Evolutionary conservation across 1,140 invertebrate genomes (phyloP), one percentile per base, ranked within the genome.

Genomic region (Anoplophora glabripennis): DNA sequence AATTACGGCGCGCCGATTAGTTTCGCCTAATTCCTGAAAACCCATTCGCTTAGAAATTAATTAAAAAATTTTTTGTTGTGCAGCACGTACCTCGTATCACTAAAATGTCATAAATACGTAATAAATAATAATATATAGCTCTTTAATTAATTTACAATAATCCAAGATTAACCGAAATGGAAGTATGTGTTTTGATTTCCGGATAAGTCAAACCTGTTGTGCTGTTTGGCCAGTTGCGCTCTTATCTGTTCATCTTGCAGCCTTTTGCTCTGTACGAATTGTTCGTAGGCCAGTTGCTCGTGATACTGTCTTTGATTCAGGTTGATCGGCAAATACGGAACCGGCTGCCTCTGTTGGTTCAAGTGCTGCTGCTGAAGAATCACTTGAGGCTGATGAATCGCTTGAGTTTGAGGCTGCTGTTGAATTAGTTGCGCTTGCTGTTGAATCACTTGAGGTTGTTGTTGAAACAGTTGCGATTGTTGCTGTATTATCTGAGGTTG

Each of bases 371-470:
- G 58, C 10, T 61, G 52, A 14, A 67, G 65, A 37, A 49, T 42
- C 40, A 76, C 76, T 36, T 72, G 60, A 59, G 74, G 73, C 35
- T 60, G 66, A 44, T 68, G 33, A 47, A 69, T 53, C 63, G 64
- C 51, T 57, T 68, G 5, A 11, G 47, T 18, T 45, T 8, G 65
- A 37, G 56, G 47, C 40, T 76, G 75, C 41, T 73, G 61, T 62
- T 74, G 74, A 38, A 58, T 64, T 37, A 42, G 59, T 28, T 52
- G 66, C 33, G 54, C 72, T 48, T 66, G 66, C 47, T 53, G 68
- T 33, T 49, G 52, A 28, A 40, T 10, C 34, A 52, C 44, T 15
- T 47, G 10, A 8, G 17, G 52, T 38, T 61, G 59, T 42, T 58
- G 59, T 36, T 63, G 53, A 28, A 15, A 57, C 17, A 18, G 53